Evolutionary conservation across 2,888 invertebrate species (phyloP).

Genomic region (Baronia brevicornis): DNA sequence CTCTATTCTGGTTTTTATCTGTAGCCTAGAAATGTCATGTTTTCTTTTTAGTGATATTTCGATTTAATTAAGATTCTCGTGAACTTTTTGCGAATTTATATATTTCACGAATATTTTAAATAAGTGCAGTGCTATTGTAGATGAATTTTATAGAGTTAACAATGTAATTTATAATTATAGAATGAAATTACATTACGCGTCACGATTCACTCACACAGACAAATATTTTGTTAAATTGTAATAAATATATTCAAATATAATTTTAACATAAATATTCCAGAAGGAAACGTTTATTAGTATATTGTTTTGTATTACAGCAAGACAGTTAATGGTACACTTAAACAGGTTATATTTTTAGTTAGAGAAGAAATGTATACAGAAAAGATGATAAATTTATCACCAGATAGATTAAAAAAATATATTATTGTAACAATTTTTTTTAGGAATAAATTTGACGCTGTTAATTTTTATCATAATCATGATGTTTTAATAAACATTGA

Average conservation of each 20-base stretch:
- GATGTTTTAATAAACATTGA: slow-evolving; percentile 70
- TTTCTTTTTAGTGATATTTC: slow-evolving; percentile 7
- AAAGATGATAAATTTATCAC: slow-evolving; percentile 17
- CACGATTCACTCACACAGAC: slow-evolving; percentile 25
- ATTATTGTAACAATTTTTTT: slow-evolving; percentile 37
- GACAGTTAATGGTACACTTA: slow-evolving; percentile 22
- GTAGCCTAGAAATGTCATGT: slow-evolving; percentile 9
- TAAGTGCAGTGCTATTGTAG: slow-evolving; percentile 23
- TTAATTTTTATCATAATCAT: slow-evolving; percentile 67
- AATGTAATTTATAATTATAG: slow-evolving; percentile 20
- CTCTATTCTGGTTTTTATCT: slow-evolving; percentile 2
- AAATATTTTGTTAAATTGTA: slow-evolving; percentile 29
- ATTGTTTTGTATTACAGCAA: slow-evolving; percentile 23
- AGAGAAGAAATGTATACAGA: slow-evolving; percentile 22
- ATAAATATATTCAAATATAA: slow-evolving; percentile 26
- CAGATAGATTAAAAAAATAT: slow-evolving; percentile 15
- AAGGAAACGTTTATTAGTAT: slow-evolving; percentile 26
- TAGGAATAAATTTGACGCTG: slow-evolving; percentile 61
- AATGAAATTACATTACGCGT: slow-evolving; percentile 26
- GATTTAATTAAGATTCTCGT: slow-evolving; percentile 13
- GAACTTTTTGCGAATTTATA: slow-evolving; percentile 10
- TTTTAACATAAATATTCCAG: slow-evolving; percentile 27
- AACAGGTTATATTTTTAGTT: slow-evolving; percentile 24
- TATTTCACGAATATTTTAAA: slow-evolving; percentile 17
- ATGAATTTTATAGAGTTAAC: slow-evolving; percentile 23